Evolutionary conservation across 2,797 vertebrate genomes (phyloP), one percentile per base, ranked within the genome.

Genomic region (Coilia nasus): DNA sequence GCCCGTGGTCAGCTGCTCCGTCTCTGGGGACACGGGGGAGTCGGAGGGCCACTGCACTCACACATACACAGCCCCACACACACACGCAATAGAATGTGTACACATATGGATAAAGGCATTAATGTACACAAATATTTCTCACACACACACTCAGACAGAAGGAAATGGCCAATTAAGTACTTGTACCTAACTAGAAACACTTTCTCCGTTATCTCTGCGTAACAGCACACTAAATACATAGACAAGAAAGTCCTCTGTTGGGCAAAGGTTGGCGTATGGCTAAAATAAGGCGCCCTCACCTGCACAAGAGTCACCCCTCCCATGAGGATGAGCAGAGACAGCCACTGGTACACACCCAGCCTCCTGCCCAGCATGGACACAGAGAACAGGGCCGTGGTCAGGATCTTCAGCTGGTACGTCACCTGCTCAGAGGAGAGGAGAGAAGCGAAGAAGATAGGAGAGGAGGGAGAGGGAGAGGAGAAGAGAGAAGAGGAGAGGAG

Each of bases 341-440:
- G 96, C 98, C 98, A 99, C 92, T 99, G 98, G 94, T 98, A 98
- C 81, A 97, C 87, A 6, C 97, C 96, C 87, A 99, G 93, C 85
- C 96, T 96, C 89, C 96, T 98, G 88, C 97, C 96, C 93, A 99
- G 95, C 98, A 99, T 99, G 47, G 96, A 98, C 87, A 99, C 98
- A 0, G 98, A 99, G 94, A 99, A 99, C 84, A 99, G 93, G 0
- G 98, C 98, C 0, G 98, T 99, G 86, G 98, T 99, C 88, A 99
- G 96, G 92, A 99, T 99, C 96, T 99, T 99, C 94, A 99, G 93
- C 91, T 99, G 98, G 91, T 99, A 99, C 0, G 98, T 99, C 90
- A 99, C 98, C 98, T 99, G 92, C 82, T 10, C 83, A 85, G 81
- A 5, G 31, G 31, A 44, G 71, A 78, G 57, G 82, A 50, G 15